Conservation (phyloP, 2,888 invertebrate genomes). For the Siphonodentalium dalli region DNA sequence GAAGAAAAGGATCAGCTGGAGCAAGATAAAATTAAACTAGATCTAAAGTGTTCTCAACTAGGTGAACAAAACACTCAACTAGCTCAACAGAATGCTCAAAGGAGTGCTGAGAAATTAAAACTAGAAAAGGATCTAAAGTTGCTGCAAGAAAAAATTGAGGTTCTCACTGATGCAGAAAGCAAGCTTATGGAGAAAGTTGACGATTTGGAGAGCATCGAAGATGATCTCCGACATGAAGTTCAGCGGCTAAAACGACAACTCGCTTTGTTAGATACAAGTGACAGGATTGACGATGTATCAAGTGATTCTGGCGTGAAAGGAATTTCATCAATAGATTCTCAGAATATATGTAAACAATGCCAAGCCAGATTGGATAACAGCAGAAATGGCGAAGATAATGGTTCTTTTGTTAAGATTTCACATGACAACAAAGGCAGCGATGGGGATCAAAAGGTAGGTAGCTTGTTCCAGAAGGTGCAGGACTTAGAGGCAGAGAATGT, state of each 20-base stretch:
- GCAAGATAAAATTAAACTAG: too few relatives aligned
- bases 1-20: conserved; percentile 2
- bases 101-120: conserved; percentile 25
- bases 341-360: too few relatives aligned
- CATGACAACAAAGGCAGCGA: too few relatives aligned
- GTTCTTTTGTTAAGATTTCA: too few relatives aligned
- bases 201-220: conserved; percentile 38
- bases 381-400: too few relatives aligned
- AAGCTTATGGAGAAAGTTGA: conserved; percentile 39
- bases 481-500: conserved; percentile 45
- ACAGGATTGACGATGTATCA: background rate
- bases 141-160: conserved; percentile 29
- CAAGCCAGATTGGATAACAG: too few relatives aligned
- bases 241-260: background rate
- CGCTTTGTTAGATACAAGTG: background rate
- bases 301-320: too few relatives aligned
- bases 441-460: conserved; percentile 5
- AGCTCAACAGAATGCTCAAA: background rate
- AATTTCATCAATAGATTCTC: too few relatives aligned
- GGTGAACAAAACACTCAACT: too few relatives aligned
- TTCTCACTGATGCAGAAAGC: conserved; percentile 40
- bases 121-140: conserved; percentile 23
- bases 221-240: conserved; percentile 26
- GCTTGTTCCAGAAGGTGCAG: conserved; percentile 45
- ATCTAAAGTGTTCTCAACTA: too few relatives aligned